Evolutionary conservation across 2,888 invertebrate genomes (phyloP).

Genomic region (Agelastica alni): DNA sequence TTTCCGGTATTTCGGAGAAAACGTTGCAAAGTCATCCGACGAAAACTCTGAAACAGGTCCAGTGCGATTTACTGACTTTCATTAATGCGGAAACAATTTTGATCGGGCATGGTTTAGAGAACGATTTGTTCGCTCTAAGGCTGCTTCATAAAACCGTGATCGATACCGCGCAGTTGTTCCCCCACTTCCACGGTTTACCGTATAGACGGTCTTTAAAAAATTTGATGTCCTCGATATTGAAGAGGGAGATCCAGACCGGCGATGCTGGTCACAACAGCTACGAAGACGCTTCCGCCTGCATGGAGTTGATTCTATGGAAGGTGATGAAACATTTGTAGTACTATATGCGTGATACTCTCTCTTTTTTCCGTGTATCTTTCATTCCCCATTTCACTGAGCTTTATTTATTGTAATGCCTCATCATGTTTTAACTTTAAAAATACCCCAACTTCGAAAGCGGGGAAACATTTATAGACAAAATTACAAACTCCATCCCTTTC

Average conservation of each 20-base stretch:
- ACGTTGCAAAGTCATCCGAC: constrained; percentile 60
- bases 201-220: constrained; percentile 81
- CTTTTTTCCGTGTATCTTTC: too few species aligned
- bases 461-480: too few species aligned
- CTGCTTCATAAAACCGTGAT: constrained; percentile 82
- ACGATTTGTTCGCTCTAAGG: constrained; percentile 86
- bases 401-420: constrained; percentile 1
- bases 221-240: constrained; percentile 72
- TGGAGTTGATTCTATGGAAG: constrained; percentile 85
- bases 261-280: constrained; percentile 85
- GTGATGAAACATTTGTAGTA: constrained; percentile 64
- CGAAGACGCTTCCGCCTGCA: constrained; percentile 89
- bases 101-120: constrained; percentile 94
- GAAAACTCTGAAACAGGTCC: constrained; percentile 78
- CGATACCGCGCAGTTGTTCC: constrained; percentile 89
- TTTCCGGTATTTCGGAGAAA: constrained; percentile 84
- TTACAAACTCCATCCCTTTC: too few species aligned
- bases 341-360: too few species aligned
- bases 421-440: too few species aligned
- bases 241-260: constrained; percentile 79
- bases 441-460: too few species aligned
- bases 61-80: constrained; percentile 80
- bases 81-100: constrained; percentile 84
- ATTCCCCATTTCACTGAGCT: neutral
- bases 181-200: constrained; percentile 83